Evolutionary conservation across 2,797 vertebrate genomes (phyloP), one percentile per base, ranked within the genome.

Genomic region (Esox masquinongy): DNA sequence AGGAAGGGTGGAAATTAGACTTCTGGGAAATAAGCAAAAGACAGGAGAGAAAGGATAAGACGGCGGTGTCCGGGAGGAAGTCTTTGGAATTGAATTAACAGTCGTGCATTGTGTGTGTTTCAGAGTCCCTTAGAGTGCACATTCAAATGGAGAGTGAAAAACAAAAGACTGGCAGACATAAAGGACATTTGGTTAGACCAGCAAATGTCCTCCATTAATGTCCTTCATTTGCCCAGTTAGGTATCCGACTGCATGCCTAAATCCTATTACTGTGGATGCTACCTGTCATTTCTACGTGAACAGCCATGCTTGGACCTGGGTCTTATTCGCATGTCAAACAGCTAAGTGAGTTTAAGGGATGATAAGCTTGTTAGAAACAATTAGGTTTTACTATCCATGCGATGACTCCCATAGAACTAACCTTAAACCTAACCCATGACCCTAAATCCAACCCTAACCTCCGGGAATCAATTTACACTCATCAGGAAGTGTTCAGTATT

Each of bases 181-280:
- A 68, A 22, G 8, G n/a, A 61, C 12, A 24, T 7, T 61, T 22
- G 9, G n/a, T 24, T 24, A 14, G n/a, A 12, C 22, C 56, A 61
- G 22, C n/a, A 24, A 24, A 24, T 24, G 3, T 61, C n/a, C 56
- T 61, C 56, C 22, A 11, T 24, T 12, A 22, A 4, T 67, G 34
- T 34, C 29, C 31, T 67, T 68, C 3, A 34, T n/a, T 22, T 39
- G n/a, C 17, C 50, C 70, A 17, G 12, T 31, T 47, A 31, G 43
- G 83, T 83, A 80, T 79, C 84, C 73, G 77, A 79, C 84, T 80
- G 84, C 82, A 76, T 76, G 73, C 80, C 82, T 84, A 80, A 82
- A 78, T 89, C 79, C 43, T 85, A 83, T 77, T 86, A 73, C 84
- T 74, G 74, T 50, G 19, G 63, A 81, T 75, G 85, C 88, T 81